These are phyloP conservation scores for Epizoanthus illoricatus DNA, from an alignment of 92 coral and sea anemone species.

Conservation along the genomic window DNA sequence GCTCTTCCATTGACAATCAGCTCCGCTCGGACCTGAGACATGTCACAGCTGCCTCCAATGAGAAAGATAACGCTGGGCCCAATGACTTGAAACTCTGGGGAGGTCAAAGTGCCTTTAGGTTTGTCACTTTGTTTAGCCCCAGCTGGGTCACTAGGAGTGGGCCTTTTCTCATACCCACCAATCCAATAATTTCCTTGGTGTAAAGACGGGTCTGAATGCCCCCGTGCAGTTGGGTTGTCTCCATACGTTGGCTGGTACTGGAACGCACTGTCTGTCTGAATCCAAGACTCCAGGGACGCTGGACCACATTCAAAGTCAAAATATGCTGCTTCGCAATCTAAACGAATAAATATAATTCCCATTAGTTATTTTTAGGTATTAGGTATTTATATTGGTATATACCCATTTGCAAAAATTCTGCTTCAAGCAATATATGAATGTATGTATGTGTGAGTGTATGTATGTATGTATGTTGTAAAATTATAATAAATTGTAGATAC, in stretches of 20 bases:
- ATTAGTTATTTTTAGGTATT: too few species aligned
- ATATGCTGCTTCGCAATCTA: conserved; percentile 12
- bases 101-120: neutral
- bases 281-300: conserved; percentile 13
- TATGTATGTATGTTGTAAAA: too few species aligned
- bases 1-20: neutral
- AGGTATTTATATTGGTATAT: too few species aligned
- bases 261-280: conserved; percentile 8
- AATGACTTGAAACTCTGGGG: conserved; percentile 20
- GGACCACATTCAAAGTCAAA: conserved; percentile 36
- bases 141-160: neutral
- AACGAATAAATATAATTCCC: neutral
- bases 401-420: too few species aligned
- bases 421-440: too few species aligned
- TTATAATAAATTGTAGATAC: too few species aligned
- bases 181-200: conserved; percentile 35
- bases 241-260: conserved; percentile 17
- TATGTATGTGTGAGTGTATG: too few species aligned
- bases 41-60: neutral
- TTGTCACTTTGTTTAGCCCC: neutral
- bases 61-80: conserved; percentile 9
- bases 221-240: conserved; percentile 12
- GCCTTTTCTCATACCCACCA: conserved; percentile 12
- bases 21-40: neutral
- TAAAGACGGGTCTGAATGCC: neutral